These are phyloP conservation scores for Struthidea cinerea DNA, from an alignment of 2,113 vertebrate genomes.

Conservation along the genomic window DNA sequence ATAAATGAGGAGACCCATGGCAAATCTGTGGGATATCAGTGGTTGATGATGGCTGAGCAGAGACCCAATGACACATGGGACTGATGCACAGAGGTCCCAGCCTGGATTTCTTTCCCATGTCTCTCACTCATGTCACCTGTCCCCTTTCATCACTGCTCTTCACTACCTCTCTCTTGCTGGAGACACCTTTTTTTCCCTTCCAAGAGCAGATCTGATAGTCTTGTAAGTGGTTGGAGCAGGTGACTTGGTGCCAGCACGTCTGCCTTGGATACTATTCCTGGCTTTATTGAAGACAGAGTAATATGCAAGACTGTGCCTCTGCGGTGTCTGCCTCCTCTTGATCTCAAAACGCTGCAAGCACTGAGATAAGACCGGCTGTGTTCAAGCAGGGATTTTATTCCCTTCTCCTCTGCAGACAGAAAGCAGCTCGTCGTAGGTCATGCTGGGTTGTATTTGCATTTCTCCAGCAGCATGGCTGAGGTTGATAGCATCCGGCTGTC, in stretches of 20 bases:
- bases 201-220: not conserved
- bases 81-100: fast-evolving
- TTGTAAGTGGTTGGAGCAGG: not conserved
- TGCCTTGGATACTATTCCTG: constrained; percentile 26
- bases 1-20: not conserved
- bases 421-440: fast-evolving
- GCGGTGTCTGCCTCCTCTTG: not conserved
- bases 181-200: not conserved
- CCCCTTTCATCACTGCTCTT: not conserved
- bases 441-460: not conserved
- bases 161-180: not conserved
- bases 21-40: not conserved
- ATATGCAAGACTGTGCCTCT: not conserved
- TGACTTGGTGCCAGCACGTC: constrained; percentile 15
- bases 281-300: not conserved
- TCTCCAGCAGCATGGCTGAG: not conserved
- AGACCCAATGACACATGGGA: not conserved
- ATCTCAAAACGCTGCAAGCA: not conserved
- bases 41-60: not conserved
- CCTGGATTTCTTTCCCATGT: not conserved
- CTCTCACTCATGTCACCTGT: not conserved
- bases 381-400: constrained; percentile 1
- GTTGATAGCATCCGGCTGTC: not conserved
- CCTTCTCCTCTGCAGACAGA: not conserved
- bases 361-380: not conserved